phyloP scores from a whole-genome alignment of 2,797 vertebrate genomes.

The Lemur catta region DNA sequence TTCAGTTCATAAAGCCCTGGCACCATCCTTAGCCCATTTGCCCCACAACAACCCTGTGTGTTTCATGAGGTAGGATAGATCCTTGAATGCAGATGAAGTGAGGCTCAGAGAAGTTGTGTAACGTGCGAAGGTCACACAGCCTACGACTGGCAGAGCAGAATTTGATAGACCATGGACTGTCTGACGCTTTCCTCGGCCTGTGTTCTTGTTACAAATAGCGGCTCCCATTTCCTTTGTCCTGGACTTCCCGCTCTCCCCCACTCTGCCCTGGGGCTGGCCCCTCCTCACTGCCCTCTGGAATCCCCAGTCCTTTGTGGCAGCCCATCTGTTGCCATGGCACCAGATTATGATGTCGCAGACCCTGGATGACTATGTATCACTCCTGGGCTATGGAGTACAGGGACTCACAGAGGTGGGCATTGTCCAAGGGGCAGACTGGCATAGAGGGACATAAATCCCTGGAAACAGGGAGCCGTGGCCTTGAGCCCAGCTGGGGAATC shows the following conservation, averaged over 20 bases:
- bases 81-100: background rate
- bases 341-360: constrained; percentile 44
- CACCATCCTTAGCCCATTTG: background rate
- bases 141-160: background rate
- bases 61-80: background rate
- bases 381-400: background rate
- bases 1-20: background rate
- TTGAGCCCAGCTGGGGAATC: constrained; percentile 55
- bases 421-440: constrained; percentile 66
- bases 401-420: constrained; percentile 65
- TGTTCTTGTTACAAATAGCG: background rate
- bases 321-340: constrained; percentile 78
- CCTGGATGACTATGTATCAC: constrained; percentile 36
- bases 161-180: background rate
- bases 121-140: constrained; percentile 52
- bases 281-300: constrained; percentile 25
- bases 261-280: background rate
- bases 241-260: constrained; percentile 52
- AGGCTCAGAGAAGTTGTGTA: constrained; percentile 42
- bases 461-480: constrained; percentile 60
- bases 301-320: constrained; percentile 63
- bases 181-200: background rate
- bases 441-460: constrained; percentile 64
- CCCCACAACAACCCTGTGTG: background rate
- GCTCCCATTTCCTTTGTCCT: constrained; percentile 40